These are phyloP conservation scores for Progne subis DNA, from an alignment of 2,113 vertebrate species.

Conservation along the genomic window DNA sequence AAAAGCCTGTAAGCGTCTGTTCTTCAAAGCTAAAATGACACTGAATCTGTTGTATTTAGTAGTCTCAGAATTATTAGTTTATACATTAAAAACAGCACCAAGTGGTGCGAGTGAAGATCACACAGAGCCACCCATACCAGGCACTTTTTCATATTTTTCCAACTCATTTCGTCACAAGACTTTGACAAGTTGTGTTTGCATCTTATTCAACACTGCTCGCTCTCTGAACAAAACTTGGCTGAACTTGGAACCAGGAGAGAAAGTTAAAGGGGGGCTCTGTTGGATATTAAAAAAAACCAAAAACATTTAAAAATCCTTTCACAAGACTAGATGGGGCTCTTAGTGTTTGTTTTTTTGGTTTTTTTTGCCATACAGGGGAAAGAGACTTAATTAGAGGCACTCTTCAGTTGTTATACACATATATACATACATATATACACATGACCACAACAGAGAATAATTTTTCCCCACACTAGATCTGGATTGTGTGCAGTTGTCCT, in stretches of 20 bases:
- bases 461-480: background rate
- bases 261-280: background rate
- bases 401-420: background rate
- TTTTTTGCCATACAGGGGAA: background rate
- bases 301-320: background rate
- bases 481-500: background rate
- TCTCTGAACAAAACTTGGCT: background rate
- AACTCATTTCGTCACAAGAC: slow-evolving; percentile 48
- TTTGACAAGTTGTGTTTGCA: slow-evolving; percentile 40
- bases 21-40: slow-evolving; percentile 81
- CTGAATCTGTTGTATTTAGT: slow-evolving; percentile 77
- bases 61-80: slow-evolving; percentile 79
- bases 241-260: background rate
- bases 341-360: background rate
- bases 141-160: slow-evolving; percentile 39
- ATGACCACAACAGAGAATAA: background rate
- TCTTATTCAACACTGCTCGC: background rate
- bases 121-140: slow-evolving; percentile 19
- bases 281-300: background rate
- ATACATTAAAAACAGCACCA: slow-evolving; percentile 74
- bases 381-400: background rate
- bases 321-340: background rate
- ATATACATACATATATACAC: too few species aligned
- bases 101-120: slow-evolving; percentile 57
- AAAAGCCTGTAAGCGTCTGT: slow-evolving; percentile 88